Conservation (phyloP, 1,140 invertebrate species). For the Helicorthomorpha holstii region DNA sequence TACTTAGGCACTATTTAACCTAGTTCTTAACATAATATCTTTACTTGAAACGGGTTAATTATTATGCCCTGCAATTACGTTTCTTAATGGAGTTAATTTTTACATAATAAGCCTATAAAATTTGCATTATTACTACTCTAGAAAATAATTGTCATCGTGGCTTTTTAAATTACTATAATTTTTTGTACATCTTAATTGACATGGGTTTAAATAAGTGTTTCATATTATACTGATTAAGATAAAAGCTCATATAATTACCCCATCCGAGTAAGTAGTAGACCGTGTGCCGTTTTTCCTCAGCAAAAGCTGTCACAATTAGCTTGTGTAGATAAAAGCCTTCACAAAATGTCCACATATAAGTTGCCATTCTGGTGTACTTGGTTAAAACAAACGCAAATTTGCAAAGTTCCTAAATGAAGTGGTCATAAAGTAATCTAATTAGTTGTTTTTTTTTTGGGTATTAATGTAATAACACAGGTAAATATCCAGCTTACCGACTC, state of each 20-base stretch:
- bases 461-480: neutral
- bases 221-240: too few species aligned
- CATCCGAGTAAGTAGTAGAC: slow-evolving; percentile 35
- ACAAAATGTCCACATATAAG: slow-evolving; percentile 43
- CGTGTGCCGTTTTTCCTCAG: slow-evolving; percentile 29
- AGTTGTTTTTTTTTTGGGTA: slow-evolving; percentile 7
- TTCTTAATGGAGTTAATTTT: too few species aligned
- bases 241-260: slow-evolving; percentile 31
- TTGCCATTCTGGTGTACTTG: slow-evolving; percentile 34
- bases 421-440: slow-evolving; percentile 10
- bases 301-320: slow-evolving; percentile 33
- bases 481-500: neutral
- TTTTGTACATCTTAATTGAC: too few species aligned
- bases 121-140: too few species aligned
- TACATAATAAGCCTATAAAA: too few species aligned
- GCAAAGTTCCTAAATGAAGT: slow-evolving; percentile 21
- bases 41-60: too few species aligned
- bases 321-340: slow-evolving; percentile 36
- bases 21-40: too few species aligned
- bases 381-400: slow-evolving; percentile 27
- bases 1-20: too few species aligned
- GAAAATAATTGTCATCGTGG: too few species aligned
- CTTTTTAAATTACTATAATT: too few species aligned
- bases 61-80: too few species aligned
- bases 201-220: too few species aligned